Percentiles rank a stretch among this genome's conserved stretches.
Evolutionary conservation across 1,140 invertebrate species (phyloP).

Genomic region (Drosophila pectinifera): DNA sequence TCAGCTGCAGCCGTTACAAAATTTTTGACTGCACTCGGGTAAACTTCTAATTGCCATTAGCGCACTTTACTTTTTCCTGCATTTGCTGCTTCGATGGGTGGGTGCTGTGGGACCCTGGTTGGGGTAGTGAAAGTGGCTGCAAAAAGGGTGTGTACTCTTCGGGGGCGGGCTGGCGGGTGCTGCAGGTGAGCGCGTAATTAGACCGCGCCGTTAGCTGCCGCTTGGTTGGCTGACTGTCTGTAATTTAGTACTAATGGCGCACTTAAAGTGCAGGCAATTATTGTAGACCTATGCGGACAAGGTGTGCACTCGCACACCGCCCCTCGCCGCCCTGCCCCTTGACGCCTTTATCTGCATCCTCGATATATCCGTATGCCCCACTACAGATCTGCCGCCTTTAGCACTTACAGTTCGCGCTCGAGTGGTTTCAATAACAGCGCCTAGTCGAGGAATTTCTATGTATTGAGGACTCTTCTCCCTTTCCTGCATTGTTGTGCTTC

Average conservation of each 20-base stretch:
- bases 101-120: slow-evolving; percentile 6
- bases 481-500: not conserved
- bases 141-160: not conserved
- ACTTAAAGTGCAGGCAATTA: slow-evolving; percentile 81
- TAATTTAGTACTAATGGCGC: slow-evolving; percentile 82
- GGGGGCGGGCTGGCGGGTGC: not conserved
- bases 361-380: slow-evolving; percentile 24
- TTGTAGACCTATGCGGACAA: slow-evolving; percentile 71
- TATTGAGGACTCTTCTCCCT: slow-evolving; percentile 20
- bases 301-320: slow-evolving; percentile 28
- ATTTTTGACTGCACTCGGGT: slow-evolving; percentile 78
- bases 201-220: slow-evolving; percentile 73
- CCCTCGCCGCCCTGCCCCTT: not conserved
- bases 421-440: slow-evolving; percentile 57
- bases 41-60: slow-evolving; percentile 83
- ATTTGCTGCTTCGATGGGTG: slow-evolving; percentile 53
- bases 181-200: slow-evolving; percentile 78
- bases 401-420: slow-evolving; percentile 57
- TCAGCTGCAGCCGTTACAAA: slow-evolving; percentile 72
- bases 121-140: slow-evolving; percentile 6
- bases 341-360: slow-evolving; percentile 1
- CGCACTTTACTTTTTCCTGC: slow-evolving; percentile 78
- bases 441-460: slow-evolving; percentile 41
- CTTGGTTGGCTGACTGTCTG: slow-evolving; percentile 64
- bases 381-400: slow-evolving; percentile 29